These are phyloP conservation scores for Timema podura DNA, from an alignment of 2,888 invertebrate genomes.

Conservation along the genomic window DNA sequence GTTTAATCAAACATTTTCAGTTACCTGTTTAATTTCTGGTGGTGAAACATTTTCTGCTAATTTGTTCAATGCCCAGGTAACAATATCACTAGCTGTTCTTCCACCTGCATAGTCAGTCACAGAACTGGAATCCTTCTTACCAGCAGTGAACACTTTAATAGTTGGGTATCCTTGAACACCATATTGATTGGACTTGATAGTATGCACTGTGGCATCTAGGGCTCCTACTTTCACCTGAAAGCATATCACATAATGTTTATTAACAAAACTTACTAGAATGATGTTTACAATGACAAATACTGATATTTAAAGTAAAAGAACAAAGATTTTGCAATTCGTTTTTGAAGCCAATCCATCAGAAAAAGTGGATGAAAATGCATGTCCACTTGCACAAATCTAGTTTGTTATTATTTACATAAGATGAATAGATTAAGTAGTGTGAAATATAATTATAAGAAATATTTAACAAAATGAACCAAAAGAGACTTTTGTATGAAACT, in stretches of 20 bases:
- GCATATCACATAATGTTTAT: no score
- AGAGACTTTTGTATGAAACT: no score
- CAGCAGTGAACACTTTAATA: constrained; percentile 84
- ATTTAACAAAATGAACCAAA: no score
- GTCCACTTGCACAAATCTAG: no score
- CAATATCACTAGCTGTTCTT: constrained; percentile 83
- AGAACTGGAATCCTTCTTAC: constrained; percentile 56
- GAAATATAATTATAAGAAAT: no score
- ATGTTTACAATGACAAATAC: not conserved
- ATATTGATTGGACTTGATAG: constrained; percentile 49
- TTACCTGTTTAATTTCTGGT: constrained; percentile 81
- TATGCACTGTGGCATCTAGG: constrained; percentile 91
- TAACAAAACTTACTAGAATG: no score
- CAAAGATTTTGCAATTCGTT: no score
- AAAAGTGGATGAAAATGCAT: no score
- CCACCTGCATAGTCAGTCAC: constrained; percentile 89
- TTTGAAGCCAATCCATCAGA: no score
- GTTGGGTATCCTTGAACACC: constrained; percentile 73
- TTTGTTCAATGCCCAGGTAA: constrained; percentile 84
- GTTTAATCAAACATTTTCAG: not conserved
- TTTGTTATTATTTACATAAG: no score
- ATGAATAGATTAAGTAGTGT: no score
- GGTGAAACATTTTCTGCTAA: constrained; percentile 83
- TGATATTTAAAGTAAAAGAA: not conserved
- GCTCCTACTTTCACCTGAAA: constrained; percentile 76